Evolutionary conservation across 2,113 vertebrate species (phyloP).

Genomic region (Nesogale talazaci): DNA sequence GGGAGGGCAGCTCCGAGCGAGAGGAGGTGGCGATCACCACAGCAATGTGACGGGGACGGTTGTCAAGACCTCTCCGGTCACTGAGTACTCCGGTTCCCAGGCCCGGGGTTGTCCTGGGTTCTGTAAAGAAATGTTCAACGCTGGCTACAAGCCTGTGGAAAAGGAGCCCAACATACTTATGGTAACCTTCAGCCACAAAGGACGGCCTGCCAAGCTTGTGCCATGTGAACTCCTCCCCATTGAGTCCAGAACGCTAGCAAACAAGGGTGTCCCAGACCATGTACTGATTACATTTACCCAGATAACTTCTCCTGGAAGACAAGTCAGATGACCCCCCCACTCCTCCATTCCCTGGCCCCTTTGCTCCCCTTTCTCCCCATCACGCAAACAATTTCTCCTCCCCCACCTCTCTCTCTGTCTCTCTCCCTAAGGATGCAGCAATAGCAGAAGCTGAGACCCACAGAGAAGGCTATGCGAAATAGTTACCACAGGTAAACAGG

Average conservation of each 20-base stretch:
- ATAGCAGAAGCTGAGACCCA: background rate
- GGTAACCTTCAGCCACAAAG: background rate
- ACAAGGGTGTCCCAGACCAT: background rate
- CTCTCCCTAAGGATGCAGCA: background rate
- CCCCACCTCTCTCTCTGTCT: too few relatives aligned
- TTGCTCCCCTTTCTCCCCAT: background rate
- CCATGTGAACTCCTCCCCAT: background rate
- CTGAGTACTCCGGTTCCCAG: background rate
- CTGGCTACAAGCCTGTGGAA: background rate
- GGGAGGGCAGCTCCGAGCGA: background rate
- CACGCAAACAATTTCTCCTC: background rate
- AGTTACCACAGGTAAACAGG: background rate
- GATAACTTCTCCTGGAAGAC: background rate
- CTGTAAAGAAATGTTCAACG: background rate
- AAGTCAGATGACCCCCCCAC: background rate
- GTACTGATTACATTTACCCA: background rate
- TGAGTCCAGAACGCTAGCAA: background rate
- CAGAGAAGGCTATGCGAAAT: background rate
- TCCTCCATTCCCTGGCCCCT: background rate
- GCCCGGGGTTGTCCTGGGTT: background rate
- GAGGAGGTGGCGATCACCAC: background rate
- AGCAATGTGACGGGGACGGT: background rate
- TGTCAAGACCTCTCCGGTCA: background rate
- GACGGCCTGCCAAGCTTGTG: background rate
- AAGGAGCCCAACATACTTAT: background rate